Evolutionary conservation across 2,113 vertebrate genomes (phyloP).

Genomic region (Panurus biarmicus): DNA sequence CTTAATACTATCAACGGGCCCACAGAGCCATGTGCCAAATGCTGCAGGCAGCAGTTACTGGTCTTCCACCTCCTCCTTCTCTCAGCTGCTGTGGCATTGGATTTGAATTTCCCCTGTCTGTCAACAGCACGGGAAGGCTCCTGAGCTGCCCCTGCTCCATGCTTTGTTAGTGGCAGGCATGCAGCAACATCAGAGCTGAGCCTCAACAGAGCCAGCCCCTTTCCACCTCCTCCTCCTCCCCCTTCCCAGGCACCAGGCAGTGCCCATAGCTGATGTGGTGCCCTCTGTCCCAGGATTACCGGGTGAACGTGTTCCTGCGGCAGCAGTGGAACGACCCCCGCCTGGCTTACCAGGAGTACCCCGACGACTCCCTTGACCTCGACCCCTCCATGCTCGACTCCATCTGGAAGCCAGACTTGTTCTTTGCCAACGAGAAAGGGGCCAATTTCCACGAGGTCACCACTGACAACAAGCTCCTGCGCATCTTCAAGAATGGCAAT

Average conservation of each 20-base stretch:
- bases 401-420: slow-evolving; percentile 94
- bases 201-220: rapidly evolving
- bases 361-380: slow-evolving; percentile 86
- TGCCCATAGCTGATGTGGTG: rapidly evolving
- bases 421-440: slow-evolving; percentile 93
- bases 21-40: not conserved
- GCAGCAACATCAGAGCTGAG: not conserved
- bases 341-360: slow-evolving; percentile 87
- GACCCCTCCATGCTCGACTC: slow-evolving; percentile 93
- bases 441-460: slow-evolving; percentile 93
- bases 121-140: not conserved
- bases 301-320: slow-evolving; percentile 88
- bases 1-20: not conserved
- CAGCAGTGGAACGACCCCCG: slow-evolving; percentile 94
- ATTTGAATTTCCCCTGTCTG: not conserved
- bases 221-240: not conserved
- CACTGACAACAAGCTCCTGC: slow-evolving; percentile 90
- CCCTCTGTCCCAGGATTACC: slow-evolving; percentile 78
- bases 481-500: slow-evolving; percentile 90
- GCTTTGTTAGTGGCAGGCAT: not conserved
- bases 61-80: not conserved
- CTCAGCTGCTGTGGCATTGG: not conserved
- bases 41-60: not conserved
- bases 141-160: not conserved
- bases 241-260: rapidly evolving